Evolutionary conservation across 2,113 vertebrate genomes (phyloP).

Genomic region (Aegotheles bennettii): DNA sequence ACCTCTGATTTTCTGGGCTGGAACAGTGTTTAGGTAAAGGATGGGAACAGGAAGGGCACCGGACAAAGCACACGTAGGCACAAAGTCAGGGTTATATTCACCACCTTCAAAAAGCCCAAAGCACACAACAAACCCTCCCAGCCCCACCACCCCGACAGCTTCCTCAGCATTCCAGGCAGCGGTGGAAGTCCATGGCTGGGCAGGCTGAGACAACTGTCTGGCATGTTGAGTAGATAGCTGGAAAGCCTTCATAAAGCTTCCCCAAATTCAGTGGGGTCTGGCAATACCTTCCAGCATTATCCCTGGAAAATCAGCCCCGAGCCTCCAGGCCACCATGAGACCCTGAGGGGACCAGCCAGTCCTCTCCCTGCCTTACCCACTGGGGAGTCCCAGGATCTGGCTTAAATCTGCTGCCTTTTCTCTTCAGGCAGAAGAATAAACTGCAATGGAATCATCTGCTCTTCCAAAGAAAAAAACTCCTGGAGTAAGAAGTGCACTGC

Average conservation of each 20-base stretch:
- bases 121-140: neutral
- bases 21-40: neutral
- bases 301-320: neutral
- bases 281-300: neutral
- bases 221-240: too few relatives aligned
- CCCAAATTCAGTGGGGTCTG: too few relatives aligned
- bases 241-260: neutral
- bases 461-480: neutral
- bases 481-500: neutral
- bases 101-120: neutral
- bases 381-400: too few relatives aligned
- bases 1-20: neutral
- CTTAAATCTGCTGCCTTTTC: neutral
- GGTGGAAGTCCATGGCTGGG: neutral
- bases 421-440: neutral
- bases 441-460: neutral
- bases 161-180: neutral
- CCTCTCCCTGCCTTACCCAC: too few relatives aligned
- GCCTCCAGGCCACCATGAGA: neutral
- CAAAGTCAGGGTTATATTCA: accelerated
- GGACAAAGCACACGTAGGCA: neutral
- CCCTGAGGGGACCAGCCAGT: too few relatives aligned
- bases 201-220: neutral
- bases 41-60: neutral
- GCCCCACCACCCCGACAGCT: too few relatives aligned